A percentile compares a stretch with the other conserved stretches of the same genome.
phyloP scores from a whole-genome alignment of 2,797 vertebrate genomes.

The Urosaurus nigricauda region DNA sequence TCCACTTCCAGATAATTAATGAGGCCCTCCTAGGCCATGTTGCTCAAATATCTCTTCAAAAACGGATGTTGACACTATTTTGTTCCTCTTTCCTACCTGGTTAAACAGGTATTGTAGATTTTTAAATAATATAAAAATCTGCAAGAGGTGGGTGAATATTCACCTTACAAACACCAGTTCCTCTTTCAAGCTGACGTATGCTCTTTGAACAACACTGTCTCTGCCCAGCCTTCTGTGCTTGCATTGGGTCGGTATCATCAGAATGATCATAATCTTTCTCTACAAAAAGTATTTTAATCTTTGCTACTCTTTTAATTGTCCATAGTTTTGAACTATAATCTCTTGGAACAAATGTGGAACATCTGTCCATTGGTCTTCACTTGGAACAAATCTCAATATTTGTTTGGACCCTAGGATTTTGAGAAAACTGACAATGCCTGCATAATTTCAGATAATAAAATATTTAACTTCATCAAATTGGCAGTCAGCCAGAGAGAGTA shows the following conservation, averaged over 20 bases:
- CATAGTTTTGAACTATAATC: not conserved
- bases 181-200: not conserved
- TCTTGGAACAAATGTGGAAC: not conserved
- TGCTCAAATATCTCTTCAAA: not conserved
- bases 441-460: slow-evolving; percentile 22
- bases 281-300: not conserved
- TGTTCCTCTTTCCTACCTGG: not conserved
- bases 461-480: not conserved
- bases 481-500: not conserved
- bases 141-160: not conserved
- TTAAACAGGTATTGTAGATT: not conserved
- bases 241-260: not conserved
- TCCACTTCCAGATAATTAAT: not conserved
- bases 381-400: not conserved
- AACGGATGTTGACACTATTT: not conserved
- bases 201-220: not conserved
- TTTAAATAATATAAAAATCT: not conserved
- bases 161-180: not conserved
- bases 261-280: not conserved
- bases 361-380: not conserved
- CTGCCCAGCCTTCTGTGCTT: not conserved
- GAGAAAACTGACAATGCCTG: not conserved
- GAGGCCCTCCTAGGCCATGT: not conserved
- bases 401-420: not conserved
- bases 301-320: not conserved